These are phyloP conservation scores for Helicoverpa assulta DNA, from an alignment of 2,888 invertebrate genomes.

Conservation along the genomic window DNA sequence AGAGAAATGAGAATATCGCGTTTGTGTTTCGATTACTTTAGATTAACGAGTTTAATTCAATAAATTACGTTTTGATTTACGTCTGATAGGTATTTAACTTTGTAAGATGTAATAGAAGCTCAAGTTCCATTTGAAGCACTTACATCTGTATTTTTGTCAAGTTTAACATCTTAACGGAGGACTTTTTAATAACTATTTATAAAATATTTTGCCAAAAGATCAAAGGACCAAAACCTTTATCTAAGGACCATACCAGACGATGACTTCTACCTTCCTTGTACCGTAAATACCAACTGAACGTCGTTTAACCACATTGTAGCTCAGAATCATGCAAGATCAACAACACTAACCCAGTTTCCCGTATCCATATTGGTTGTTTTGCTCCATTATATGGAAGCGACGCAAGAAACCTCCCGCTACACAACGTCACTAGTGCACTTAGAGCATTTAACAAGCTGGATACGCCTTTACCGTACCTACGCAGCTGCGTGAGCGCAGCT, in stretches of 20 bases:
- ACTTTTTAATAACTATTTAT: too few species aligned
- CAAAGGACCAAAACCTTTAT: not conserved
- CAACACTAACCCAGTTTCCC: conserved; percentile 43
- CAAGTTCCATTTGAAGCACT: too few species aligned
- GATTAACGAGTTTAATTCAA: conserved; percentile 19
- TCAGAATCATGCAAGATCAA: conserved; percentile 17
- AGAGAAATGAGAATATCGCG: conserved; percentile 52
- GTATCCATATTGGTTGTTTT: conserved; percentile 35
- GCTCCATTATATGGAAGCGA: conserved; percentile 44
- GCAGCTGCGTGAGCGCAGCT: too few species aligned
- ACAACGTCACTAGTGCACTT: conserved; percentile 31
- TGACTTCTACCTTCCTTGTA: not conserved
- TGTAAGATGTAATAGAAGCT: too few species aligned
- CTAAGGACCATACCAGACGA: too few species aligned
- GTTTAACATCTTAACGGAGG: too few species aligned
- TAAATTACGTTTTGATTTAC: not conserved
- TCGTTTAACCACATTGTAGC: conserved; percentile 1
- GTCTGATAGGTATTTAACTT: too few species aligned
- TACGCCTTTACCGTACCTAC: too few species aligned
- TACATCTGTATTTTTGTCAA: too few species aligned
- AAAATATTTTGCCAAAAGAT: not conserved
- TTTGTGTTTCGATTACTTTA: conserved; percentile 45
- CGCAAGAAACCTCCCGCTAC: conserved; percentile 51
- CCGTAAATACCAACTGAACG: not conserved
- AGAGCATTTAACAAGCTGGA: too few species aligned